A percentile compares a stretch with the other conserved stretches of the same genome.
phyloP scores from a whole-genome alignment of 2,888 invertebrate species.

The Macropis europaea region DNA sequence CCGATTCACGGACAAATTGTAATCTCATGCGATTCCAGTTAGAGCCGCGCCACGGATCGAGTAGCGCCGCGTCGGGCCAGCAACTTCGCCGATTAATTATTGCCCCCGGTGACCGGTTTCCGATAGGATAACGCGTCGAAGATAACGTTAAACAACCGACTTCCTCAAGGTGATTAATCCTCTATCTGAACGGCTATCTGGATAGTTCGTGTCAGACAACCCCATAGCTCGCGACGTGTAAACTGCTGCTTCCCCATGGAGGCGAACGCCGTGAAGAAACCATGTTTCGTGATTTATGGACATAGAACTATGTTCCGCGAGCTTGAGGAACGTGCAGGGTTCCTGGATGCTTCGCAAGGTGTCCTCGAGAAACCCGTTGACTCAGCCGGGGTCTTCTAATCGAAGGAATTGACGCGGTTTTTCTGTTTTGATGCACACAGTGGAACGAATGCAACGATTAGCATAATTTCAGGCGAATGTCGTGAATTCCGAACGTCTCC shows the following conservation, averaged over 20 bases:
- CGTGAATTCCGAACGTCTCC: no score
- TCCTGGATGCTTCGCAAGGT: background rate
- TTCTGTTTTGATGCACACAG: no score
- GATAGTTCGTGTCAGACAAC: no score
- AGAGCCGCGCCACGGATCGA: background rate
- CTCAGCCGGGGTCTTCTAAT: background rate
- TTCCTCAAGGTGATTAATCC: slow-evolving; percentile 9
- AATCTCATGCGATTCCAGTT: slow-evolving; percentile 14
- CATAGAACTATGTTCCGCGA: background rate
- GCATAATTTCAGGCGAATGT: no score
- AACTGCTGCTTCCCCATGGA: slow-evolving; percentile 1
- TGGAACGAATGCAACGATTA: no score
- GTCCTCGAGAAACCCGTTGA: background rate
- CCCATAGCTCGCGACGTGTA: no score
- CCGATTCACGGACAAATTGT: slow-evolving; percentile 19
- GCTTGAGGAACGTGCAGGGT: background rate
- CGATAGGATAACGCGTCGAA: background rate
- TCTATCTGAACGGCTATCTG: slow-evolving; percentile 22
- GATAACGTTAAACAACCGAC: slow-evolving; percentile 15
- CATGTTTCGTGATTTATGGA: background rate
- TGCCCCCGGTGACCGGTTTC: slow-evolving; percentile 3
- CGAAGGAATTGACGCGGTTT: background rate
- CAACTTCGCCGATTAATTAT: slow-evolving; percentile 19
- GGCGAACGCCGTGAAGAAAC: background rate
- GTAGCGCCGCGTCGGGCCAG: background rate